phyloP scores from a whole-genome alignment of 1,140 invertebrate genomes.

The Heliothis subflexa region DNA sequence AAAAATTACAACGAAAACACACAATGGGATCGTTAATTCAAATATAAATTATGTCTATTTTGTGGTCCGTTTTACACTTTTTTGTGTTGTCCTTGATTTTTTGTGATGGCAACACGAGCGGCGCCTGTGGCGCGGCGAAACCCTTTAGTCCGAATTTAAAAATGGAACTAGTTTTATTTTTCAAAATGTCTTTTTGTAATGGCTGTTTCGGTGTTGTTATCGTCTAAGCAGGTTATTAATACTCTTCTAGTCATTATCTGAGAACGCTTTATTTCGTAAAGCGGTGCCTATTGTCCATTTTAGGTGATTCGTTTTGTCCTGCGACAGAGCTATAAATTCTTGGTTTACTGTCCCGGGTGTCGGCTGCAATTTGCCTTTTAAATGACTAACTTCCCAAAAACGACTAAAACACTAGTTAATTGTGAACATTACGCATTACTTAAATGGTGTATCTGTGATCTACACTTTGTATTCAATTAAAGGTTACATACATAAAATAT shows the following conservation, averaged over 20 bases:
- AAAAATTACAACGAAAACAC: conserved; percentile 82
- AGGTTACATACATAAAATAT: conserved; percentile 3
- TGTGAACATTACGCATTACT: neutral
- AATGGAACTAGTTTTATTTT: conserved; percentile 59
- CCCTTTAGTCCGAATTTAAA: conserved; percentile 73
- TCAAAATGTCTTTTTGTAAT: conserved; percentile 49
- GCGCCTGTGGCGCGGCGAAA: conserved; percentile 76
- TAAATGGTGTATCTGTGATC: neutral
- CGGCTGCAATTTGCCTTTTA: conserved; percentile 38
- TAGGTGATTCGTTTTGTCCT: conserved; percentile 51
- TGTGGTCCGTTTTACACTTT: conserved; percentile 80
- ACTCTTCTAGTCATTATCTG: conserved; percentile 73
- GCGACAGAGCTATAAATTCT: conserved; percentile 52
- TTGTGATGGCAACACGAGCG: conserved; percentile 68
- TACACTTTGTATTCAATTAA: neutral
- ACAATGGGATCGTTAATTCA: conserved; percentile 82
- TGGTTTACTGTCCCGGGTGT: conserved; percentile 36
- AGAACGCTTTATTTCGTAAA: conserved; percentile 68
- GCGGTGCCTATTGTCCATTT: conserved; percentile 61
- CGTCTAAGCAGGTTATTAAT: conserved; percentile 68
- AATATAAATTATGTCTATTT: conserved; percentile 83
- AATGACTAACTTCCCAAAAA: conserved; percentile 14
- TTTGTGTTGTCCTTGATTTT: conserved; percentile 70
- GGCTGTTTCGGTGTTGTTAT: conserved; percentile 59
- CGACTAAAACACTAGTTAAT: neutral